Base-by-base conservation (phyloP, 2,113 vertebrate species). In the Philantomba maxwellii region DNA sequence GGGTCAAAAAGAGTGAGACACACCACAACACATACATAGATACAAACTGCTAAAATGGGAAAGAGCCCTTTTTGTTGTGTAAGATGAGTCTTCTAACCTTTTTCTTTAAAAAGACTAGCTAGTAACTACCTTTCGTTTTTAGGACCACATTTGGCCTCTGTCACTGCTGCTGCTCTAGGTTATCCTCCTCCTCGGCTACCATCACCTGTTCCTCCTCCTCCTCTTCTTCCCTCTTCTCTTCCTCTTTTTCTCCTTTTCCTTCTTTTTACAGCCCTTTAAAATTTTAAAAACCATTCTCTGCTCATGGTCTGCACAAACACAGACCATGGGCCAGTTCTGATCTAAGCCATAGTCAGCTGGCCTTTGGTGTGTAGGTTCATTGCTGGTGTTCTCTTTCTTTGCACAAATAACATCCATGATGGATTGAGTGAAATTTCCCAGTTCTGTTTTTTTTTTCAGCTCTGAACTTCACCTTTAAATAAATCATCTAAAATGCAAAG, bases 391-490 rank as follows among this genome's bases (percentile, higher is more conserved):
- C 43, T 90, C 60, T 45, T 84, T 62, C 13, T 43, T 55, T 55
- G 21, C 36, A 60, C 12, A 55, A 53, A 49, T 43, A 64, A 90
- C 45, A 73, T 15, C 57, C 11, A 3, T 47, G 58, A 81, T 77
- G 2, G 57, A 70, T 39, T n/a, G 9, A 70, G 39, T 70, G 16
- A 88, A 39, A 47, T 4, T 77, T 75, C 13, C 23, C 92, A 87
- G 47, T 47, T 57, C 62, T 86, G 51, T 62, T 78, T 36, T 95
- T 83, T 77, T 83, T 78, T 43, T 83, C 28, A 77, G 64, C 49
- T 90, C n/a, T 53, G 62, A 94, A 73, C 30, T 49, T 58, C 45
- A 83, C 58, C 28, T 23, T 82, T 73, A 93, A 83, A 73, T 28
- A 75, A 82, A 47, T 57, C 49, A 90, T 60, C 13, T 82, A 51